Evolutionary conservation across 2,113 vertebrate genomes (phyloP).

Genomic region (Sakesphorus luctuosus): DNA sequence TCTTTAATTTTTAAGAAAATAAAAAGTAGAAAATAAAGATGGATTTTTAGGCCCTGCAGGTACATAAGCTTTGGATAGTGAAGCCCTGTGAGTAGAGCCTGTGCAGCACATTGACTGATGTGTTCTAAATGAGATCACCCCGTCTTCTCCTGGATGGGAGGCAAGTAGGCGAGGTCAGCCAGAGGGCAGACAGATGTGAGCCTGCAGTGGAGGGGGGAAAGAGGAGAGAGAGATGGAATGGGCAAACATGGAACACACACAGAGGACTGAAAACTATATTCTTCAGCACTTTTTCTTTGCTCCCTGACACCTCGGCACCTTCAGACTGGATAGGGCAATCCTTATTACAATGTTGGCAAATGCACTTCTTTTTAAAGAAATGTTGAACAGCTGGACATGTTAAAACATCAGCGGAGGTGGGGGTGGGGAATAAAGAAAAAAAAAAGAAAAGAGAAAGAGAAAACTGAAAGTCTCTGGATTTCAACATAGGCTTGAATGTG

Average conservation of each 20-base stretch:
- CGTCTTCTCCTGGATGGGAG: neutral
- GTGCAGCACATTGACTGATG: neutral
- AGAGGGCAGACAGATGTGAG: constrained; percentile 49
- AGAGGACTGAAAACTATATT: neutral
- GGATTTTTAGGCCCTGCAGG: neutral
- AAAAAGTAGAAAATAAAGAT: neutral
- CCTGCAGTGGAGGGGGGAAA: neutral
- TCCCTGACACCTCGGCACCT: neutral
- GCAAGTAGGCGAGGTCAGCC: constrained; percentile 5
- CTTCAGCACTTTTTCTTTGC: neutral
- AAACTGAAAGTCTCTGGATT: neutral
- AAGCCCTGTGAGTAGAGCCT: neutral
- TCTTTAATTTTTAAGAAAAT: neutral
- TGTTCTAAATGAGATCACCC: constrained; percentile 41
- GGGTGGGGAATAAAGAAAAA: rapidly evolving
- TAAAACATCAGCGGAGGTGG: neutral
- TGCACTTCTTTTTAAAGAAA: neutral
- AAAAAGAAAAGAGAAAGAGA: neutral
- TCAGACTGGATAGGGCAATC: neutral
- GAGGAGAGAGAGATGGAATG: neutral
- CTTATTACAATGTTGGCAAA: neutral
- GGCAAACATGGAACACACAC: neutral
- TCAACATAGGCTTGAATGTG: neutral
- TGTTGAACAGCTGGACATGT: neutral
- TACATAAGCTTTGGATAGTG: neutral